Base-by-base conservation (phyloP, 2,888 invertebrate species). In the Neoitamus cyanurus region DNA sequence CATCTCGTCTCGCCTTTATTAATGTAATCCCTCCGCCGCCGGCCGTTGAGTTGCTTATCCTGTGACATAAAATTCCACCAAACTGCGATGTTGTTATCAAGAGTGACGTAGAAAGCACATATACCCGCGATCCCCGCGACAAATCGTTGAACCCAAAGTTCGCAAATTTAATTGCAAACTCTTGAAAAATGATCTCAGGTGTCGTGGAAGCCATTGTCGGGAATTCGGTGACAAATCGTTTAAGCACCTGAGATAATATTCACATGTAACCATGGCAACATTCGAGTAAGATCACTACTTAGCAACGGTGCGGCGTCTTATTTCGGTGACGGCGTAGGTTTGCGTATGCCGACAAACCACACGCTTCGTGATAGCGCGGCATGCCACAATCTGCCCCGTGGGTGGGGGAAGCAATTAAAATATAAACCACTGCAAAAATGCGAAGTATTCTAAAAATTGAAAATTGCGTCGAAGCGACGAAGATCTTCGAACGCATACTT, bases 401-500 rank as follows among this genome's bases (percentile, higher is more conserved):
- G 48, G 20, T 5, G 15, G 6, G 15, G 46, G 48, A 70, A 70
- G 34, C 30, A 34, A 70, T 30, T 30, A 70, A 70, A 70, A 70
- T 70, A 70, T 30, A 70, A 70, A 34, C n/a, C 30, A 70, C n/a
- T 1, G 20, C 11, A 58, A 0, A 20, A 58, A 58, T 58, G 20
- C 9, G 58, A 58, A 58, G 2, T 58, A 58, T 58, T 58, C 58
- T 58, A 58, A 58, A 58, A 58, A 58, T 58, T 58, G 58, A 58
- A 58, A 58, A 58, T 25, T 58, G 58, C 25, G 58, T 11, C 25
- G 25, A 20, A 58, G 0, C 58, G 1, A 25, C 15, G 7, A n/a
- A 2, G 58, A 58, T 58, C 58, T 58, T 58, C 58, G 58, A 58
- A 58, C 25, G 58, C 58, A 58, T 73, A 73, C 73, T 36, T 73